A percentile compares a stretch with the other conserved stretches of the same genome.
Evolutionary conservation across 2,888 invertebrate species (phyloP).

Genomic region (Panopea generosa): DNA sequence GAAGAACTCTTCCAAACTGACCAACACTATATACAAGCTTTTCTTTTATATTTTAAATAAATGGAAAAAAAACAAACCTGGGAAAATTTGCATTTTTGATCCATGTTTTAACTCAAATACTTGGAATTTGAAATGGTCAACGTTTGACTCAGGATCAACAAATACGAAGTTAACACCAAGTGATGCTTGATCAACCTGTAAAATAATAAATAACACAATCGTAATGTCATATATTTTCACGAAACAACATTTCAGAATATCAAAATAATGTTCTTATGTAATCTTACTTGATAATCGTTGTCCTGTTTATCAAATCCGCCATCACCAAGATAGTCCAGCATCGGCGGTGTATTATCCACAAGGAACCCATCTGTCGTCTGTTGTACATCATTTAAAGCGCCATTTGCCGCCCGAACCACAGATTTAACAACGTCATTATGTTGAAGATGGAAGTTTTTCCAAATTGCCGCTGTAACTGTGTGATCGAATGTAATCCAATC

Average conservation of each 20-base stretch:
- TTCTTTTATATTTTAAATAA: too few species aligned
- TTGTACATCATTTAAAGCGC: constrained; percentile 59
- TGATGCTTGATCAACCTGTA: constrained; percentile 41
- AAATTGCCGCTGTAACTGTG: constrained; percentile 47
- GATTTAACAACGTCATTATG: constrained; percentile 68
- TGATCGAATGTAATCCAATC: constrained; percentile 54
- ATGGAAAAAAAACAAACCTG: constrained; percentile 41
- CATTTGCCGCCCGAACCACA: constrained; percentile 66
- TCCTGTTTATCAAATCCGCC: constrained; percentile 53
- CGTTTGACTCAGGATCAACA: constrained; percentile 70
- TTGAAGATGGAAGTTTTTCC: constrained; percentile 69
- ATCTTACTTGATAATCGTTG: constrained; percentile 65
- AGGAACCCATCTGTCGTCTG: constrained; percentile 60
- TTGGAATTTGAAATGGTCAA: constrained; percentile 66
- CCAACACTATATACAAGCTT: too few species aligned
- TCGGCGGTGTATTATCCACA: constrained; percentile 74
- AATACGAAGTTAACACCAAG: constrained; percentile 67
- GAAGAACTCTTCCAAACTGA: too few species aligned
- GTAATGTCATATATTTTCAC: too few species aligned
- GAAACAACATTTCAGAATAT: too few species aligned
- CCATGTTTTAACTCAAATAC: constrained; percentile 67
- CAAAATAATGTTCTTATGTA: neutral
- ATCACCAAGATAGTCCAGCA: constrained; percentile 61
- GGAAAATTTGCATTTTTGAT: constrained; percentile 59
- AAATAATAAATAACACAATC: neutral